Evolutionary conservation across 2,797 vertebrate genomes (phyloP).

Genomic region (Molothrus ater): DNA sequence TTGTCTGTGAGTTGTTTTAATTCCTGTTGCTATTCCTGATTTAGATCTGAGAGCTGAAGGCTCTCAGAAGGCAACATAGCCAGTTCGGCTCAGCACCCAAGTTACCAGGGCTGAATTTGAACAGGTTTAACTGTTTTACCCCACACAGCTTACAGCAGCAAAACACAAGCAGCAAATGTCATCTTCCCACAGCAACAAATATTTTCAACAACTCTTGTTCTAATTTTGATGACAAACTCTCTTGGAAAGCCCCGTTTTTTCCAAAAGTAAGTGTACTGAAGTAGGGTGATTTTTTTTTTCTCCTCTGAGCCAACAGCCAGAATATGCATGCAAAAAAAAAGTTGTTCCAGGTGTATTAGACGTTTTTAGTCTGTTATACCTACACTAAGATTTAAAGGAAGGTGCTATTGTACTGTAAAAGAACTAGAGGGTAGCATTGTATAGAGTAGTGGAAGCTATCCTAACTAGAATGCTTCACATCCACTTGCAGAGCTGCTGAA

Average conservation of each 20-base stretch:
- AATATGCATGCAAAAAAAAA: background rate
- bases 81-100: background rate
- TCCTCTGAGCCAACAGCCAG: background rate
- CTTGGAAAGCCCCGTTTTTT: background rate
- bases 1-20: background rate
- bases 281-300: background rate
- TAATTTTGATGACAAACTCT: background rate
- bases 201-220: background rate
- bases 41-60: background rate
- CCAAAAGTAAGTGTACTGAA: background rate
- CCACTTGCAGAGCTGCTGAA: background rate
- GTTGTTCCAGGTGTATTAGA: background rate
- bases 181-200: background rate
- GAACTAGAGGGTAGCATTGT: slow-evolving; percentile 69
- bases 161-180: background rate
- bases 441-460: slow-evolving; percentile 34
- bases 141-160: background rate
- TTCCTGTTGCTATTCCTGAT: background rate
- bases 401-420: slow-evolving; percentile 49
- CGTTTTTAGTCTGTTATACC: background rate
- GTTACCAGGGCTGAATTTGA: background rate
- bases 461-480: background rate
- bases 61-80: background rate
- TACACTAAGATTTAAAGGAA: background rate
- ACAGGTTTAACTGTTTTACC: background rate